Evolutionary conservation across 2,797 vertebrate genomes (phyloP), one percentile per base, ranked within the genome.

Genomic region (Linurgus olivaceus): DNA sequence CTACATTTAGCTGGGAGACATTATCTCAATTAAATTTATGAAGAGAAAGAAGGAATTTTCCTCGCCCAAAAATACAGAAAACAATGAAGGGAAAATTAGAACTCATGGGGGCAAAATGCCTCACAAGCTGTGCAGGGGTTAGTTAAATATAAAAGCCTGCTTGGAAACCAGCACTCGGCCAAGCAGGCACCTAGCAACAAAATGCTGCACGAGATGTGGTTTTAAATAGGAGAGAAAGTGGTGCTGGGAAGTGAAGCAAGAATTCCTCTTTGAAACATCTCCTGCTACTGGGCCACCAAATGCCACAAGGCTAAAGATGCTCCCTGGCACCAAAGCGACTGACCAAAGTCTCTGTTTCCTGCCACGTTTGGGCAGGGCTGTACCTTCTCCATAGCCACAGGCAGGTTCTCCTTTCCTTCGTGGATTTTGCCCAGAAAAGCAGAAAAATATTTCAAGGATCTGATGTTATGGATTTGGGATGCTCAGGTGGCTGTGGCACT

Each of bases 121-220:
- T 92, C 13, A 8, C 65, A 95, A 86, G 83, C 95, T 86, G 55
- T n/a, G 75, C 73, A 59, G 59, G 92, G 92, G 83, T 81, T 95
- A 88, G 78, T 96, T 93, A 95, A 95, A 95, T 78, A 93, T 66
- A 94, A 92, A 86, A 67, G 58, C 28, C 59, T 5, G 12, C 84
- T 80, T 95, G 63, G 82, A 97, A 96, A 90, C 73, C 85, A 91
- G 26, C 37, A 24, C 72, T 94, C 1, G 14, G 79, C 86, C 62
- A 86, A 91, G 78, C 63, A 76, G 93, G 94, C 31, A 59, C 97
- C 91, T 96, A 97, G 97, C 97, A 98, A 98, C 91, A 74, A 90
- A 94, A 83, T 52, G 26, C 40, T 82, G 72, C 71, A 94, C 9
- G 24, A 40, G 50, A 90, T 24, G 50, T 51, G 61, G 21, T 73